Evolutionary conservation across 2,797 vertebrate species (phyloP).

Genomic region (Betta splendens): DNA sequence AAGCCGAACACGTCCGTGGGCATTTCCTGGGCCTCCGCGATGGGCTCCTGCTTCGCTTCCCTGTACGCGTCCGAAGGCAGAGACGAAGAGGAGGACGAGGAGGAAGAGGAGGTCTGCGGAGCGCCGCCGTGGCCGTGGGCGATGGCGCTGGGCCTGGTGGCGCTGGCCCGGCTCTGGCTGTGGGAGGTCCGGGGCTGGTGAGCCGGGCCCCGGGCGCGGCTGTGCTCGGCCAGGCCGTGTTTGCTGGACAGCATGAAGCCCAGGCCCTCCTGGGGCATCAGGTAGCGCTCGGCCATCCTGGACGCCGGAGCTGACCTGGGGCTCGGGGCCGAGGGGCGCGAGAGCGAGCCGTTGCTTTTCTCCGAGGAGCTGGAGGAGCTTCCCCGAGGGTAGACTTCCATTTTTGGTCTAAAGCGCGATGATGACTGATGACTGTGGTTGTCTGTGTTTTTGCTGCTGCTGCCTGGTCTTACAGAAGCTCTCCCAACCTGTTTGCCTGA

Average conservation of each 20-base stretch:
- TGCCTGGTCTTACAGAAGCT: conserved; percentile 38
- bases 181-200: conserved; percentile 55
- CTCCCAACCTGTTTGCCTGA: conserved; percentile 45
- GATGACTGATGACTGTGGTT: conserved; percentile 65
- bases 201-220: conserved; percentile 53
- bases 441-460: conserved; percentile 58
- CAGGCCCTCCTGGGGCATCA: conserved; percentile 75
- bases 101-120: conserved; percentile 42
- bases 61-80: conserved; percentile 50
- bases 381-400: conserved; percentile 78
- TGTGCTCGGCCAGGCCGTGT: conserved; percentile 81
- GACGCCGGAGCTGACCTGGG: conserved; percentile 51
- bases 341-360: conserved; percentile 73
- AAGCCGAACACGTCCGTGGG: conserved; percentile 85
- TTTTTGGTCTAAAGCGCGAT: conserved; percentile 76
- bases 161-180: conserved; percentile 52
- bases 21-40: conserved; percentile 80
- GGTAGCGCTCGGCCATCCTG: conserved; percentile 78
- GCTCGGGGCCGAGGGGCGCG: conserved; percentile 64
- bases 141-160: conserved; percentile 56
- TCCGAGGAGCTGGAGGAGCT: conserved; percentile 68
- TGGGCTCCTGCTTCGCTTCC: conserved; percentile 80
- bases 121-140: conserved; percentile 54
- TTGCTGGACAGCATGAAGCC: conserved; percentile 84
- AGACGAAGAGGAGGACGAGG: conserved; percentile 57